Evolutionary conservation across 1,140 invertebrate species (phyloP).

Genomic region (Phocides pigmalion): DNA sequence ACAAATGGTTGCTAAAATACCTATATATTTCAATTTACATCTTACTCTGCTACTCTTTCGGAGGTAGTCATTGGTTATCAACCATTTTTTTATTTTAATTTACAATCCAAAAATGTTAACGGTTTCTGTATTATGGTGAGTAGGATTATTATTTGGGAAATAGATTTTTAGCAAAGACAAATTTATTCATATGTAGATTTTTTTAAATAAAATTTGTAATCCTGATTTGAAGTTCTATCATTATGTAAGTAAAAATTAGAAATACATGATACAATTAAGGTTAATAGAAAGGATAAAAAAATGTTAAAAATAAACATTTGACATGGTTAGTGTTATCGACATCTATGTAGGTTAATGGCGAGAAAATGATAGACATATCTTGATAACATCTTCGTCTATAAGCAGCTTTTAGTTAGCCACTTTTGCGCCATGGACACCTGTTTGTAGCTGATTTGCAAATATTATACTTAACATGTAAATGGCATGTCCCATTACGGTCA

Average conservation of each 20-base stretch:
- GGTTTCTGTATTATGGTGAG: no score
- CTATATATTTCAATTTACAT: no score
- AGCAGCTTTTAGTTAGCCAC: not conserved
- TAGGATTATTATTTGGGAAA: no score
- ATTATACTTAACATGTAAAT: conserved; percentile 37
- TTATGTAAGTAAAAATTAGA: not conserved
- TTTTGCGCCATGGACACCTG: not conserved
- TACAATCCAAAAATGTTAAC: no score
- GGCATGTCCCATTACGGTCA: conserved; percentile 1
- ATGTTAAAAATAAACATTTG: conserved; percentile 3
- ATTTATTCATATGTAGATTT: not conserved
- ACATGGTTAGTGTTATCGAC: conserved; percentile 9
- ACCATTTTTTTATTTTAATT: no score
- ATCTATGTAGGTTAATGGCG: conserved; percentile 39
- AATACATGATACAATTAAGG: conserved; percentile 34
- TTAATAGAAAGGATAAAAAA: conserved; percentile 36
- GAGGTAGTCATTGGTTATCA: no score
- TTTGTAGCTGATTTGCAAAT: conserved; percentile 7
- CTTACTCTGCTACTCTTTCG: no score
- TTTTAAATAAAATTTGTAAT: not conserved
- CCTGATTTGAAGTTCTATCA: not conserved
- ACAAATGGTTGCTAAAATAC: no score
- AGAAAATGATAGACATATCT: conserved; percentile 13
- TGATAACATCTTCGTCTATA: not conserved
- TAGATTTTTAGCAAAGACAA: no score